Base-by-base conservation (phyloP, 2,113 vertebrate species). In the Zosterops hypoxanthus region DNA sequence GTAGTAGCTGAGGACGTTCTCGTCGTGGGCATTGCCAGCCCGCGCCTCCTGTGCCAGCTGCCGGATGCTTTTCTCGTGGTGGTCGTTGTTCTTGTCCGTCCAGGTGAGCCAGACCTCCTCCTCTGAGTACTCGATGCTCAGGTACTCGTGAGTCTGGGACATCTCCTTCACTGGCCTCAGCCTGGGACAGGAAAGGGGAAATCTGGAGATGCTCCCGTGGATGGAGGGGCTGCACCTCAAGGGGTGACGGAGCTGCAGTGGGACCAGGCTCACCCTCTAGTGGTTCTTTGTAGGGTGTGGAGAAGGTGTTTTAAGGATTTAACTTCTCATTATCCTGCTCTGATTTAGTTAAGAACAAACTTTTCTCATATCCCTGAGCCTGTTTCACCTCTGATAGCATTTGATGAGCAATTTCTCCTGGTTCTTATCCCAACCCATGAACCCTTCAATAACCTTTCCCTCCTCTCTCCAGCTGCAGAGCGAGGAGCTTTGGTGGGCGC, bases 91-190 rank as follows among this genome's bases (percentile, higher is more conserved):
- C 96, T 98, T 99, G 94, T 99, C 99, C 0, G 96, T 99, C 99
- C 99, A 99, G 25, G 99, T 98, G 65, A 99, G 98, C 99, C 99
- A 99, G 68, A 99, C 99, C 96, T 99, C 99, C 77, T 99, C 99
- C 55, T 99, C 99, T 0, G 97, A 99, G 93, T 99, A 99, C 39
- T 99, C 99, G 4, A 99, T 98, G 83, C 97, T 98, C 95, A 98
- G 97, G 97, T 99, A 99, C 79, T 99, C 98, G 0, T 98, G 97
- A 61, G 96, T 97, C 47, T 98, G 97, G 7, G 98, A 97, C 85
- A 98, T 96, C 76, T 99, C 99, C 96, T 99, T 99, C 81, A 99
- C 98, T 0, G 98, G 97, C 19, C 99, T 98, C 8, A 99, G 98
- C 86, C 99, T 99, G 64, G 23, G 21, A 23, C 28, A 26, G 60